Conservation (phyloP, 2,113 vertebrate species). For the Nansenia antarctica region DNA sequence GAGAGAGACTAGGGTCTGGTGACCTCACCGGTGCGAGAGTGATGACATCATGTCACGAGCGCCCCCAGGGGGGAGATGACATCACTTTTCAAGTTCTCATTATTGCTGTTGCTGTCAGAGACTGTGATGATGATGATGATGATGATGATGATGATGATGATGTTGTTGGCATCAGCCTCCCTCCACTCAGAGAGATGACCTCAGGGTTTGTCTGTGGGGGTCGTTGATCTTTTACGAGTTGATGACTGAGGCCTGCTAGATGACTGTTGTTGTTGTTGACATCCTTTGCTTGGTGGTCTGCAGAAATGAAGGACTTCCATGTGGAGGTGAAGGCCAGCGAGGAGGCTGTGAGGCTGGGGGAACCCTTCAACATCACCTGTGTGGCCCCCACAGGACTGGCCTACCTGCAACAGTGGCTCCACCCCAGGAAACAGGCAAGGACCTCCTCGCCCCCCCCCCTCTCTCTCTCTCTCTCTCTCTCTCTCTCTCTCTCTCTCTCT, state of each 20-base stretch:
- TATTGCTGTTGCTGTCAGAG: conserved; percentile 42
- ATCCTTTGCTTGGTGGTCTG: conserved; percentile 26
- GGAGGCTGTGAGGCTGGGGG: conserved; percentile 82
- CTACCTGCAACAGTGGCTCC: conserved; percentile 88
- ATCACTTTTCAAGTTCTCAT: too few relatives aligned
- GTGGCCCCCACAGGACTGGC: conserved; percentile 76
- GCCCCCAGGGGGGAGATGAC: conserved; percentile 40
- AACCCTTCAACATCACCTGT: conserved; percentile 85
- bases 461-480: background rate
- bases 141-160: too few relatives aligned
- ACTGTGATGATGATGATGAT: too few relatives aligned
- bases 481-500: background rate
- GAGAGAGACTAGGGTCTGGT: conserved; percentile 23
- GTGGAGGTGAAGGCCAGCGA: conserved; percentile 84
- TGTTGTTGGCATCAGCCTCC: background rate
- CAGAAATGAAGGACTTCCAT: conserved; percentile 73
- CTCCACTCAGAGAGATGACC: conserved; percentile 21
- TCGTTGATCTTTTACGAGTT: too few relatives aligned
- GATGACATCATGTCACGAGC: conserved; percentile 51
- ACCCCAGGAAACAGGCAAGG: conserved; percentile 85
- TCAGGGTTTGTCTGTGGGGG: conserved; percentile 16
- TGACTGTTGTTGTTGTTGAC: background rate
- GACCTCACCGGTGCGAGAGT: conserved; percentile 51
- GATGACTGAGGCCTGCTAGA: conserved; percentile 16
- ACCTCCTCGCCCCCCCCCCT: background rate